Base-by-base conservation (phyloP, 2,888 invertebrate genomes). In the Himalopsyche kuldschensis region DNA sequence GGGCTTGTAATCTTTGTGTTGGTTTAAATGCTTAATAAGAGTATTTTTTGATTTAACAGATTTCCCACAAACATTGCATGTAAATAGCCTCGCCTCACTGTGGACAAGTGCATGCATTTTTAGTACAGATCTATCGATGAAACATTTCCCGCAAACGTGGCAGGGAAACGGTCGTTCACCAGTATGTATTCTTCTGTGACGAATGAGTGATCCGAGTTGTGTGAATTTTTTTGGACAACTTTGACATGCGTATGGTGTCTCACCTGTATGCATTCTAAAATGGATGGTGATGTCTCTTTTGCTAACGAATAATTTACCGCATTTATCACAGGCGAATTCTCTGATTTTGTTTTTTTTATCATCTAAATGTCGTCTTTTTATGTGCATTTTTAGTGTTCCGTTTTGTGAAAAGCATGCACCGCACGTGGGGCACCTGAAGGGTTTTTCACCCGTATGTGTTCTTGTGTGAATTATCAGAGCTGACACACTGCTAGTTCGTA, bases 51-150 rank as follows among this genome's bases (percentile, higher is more conserved):
- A 91, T 86, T 93, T 91, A 86, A 93, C 90, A 1, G 91, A 89
- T 82, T 92, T 91, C 87, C 89, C 90, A 87, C 94, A 94, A 27
- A 93, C 87, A 78, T 91, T 91, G 86, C 94, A 94, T 0, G 89
- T 89, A 87, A 90, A 93, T 5, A 92, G 92, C 85, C 90, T 92
- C 86, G 93, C 93, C 48, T 93, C 89, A 4, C 89, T 90, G 86
- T 92, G 92, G 0, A 91, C 91, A 1, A 87, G 87, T 75, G 89
- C 89, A 84, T 92, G 92, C 81, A 90, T 90, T 8, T 87, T 88
- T 1, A 91, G 88, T 17, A 90, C 88, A 35, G 89, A 88, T 20
- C 83, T 82, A 47, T 84, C 80, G 3, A 82, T 46, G 55, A 87
- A 87, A 11, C 84, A 75, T 46, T 80, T 82, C 1, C 82, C 80